Percentiles rank a stretch among this genome's conserved stretches.
These are phyloP conservation scores for Papilio helenus DNA, from an alignment of 1,140 invertebrate genomes.

Conservation along the genomic window DNA sequence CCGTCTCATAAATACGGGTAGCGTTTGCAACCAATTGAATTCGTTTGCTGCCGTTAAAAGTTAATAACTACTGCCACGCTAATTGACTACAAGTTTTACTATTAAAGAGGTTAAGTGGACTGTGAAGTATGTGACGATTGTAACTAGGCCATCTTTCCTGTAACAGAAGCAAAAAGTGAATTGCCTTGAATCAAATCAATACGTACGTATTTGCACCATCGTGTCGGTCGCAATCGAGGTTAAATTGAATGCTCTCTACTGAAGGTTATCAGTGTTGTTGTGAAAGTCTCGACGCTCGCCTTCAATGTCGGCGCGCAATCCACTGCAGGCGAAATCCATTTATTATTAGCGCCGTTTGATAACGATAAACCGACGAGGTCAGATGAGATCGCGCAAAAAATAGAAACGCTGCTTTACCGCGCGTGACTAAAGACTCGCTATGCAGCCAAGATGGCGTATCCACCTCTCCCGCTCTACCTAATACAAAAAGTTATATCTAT, in stretches of 20 bases:
- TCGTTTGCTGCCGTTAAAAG: conserved; percentile 68
- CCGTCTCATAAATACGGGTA: conserved; percentile 47
- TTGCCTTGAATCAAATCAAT: background rate
- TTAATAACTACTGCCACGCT: conserved; percentile 71
- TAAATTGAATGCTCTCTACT: conserved; percentile 38
- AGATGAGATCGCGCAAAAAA: conserved; percentile 79
- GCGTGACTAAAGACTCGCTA: conserved; percentile 78
- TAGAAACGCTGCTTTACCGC: conserved; percentile 77
- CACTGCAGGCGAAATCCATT: conserved; percentile 72
- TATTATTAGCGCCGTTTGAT: conserved; percentile 79
- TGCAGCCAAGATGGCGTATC: conserved; percentile 75
- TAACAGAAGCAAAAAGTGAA: background rate
- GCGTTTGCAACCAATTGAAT: conserved; percentile 62
- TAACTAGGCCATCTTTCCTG: conserved; percentile 24
- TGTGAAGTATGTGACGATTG: conserved; percentile 48
- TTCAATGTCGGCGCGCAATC: conserved; percentile 61
- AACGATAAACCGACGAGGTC: conserved; percentile 82
- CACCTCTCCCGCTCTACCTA: conserved; percentile 59
- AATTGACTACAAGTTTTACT: conserved; percentile 73
- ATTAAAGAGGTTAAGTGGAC: conserved; percentile 75
- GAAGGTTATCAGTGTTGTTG: conserved; percentile 76
- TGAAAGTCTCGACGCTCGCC: conserved; percentile 48
- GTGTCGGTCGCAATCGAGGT: conserved; percentile 9
- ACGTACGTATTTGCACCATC: conserved; percentile 2
- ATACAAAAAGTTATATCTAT: conserved; percentile 47